Evolutionary conservation across 2,888 invertebrate species (phyloP), one percentile per base, ranked within the genome.

Genomic region (Cabera pusaria): DNA sequence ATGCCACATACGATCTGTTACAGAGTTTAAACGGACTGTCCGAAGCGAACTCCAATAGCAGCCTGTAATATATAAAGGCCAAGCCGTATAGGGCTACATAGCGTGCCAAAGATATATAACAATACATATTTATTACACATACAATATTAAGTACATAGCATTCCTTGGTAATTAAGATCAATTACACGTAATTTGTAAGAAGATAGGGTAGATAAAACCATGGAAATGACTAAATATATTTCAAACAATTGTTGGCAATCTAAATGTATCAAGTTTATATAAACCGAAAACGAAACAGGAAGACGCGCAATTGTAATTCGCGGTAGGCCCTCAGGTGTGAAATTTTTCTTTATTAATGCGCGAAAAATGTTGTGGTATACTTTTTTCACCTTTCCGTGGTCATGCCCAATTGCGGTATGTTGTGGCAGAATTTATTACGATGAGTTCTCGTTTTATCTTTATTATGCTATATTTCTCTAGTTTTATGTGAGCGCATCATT

Each of bases 271-370:
- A 1, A 34, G 40, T 29, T 3, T 40, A 24, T 20, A 23, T 1
- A 7, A 8, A 14, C 0, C 34, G 17, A 18, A 22, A 36, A 2
- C 24, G 7, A 19, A 26, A 22, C 25, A 56, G 56, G 54, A 59
- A 66, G 64, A 68, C 67, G 47, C 68, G 67, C 68, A 69, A 71
- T 70, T 67, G 68, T 62, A 64, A 59, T 55, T 47, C 42, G 28
- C 49, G 47, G 50, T 40, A 40, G 40, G 55, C 59, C 66, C 65
- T 64, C 65, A 72, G 72, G 76, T 74, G 73, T 62, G 67, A 78
- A 72, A 66, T 67, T 64, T 69, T 66, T 72, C 61, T 72, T 72
- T 69, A 61, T 62, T 59, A 59, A 61, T 61, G 55, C 42, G 25
- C 40, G 33, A 41, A 53, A 31, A 32, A 16, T 49, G 46, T 42